Evolutionary conservation across 2,888 invertebrate genomes (phyloP).

Genomic region (Habroteleia sp.): DNA sequence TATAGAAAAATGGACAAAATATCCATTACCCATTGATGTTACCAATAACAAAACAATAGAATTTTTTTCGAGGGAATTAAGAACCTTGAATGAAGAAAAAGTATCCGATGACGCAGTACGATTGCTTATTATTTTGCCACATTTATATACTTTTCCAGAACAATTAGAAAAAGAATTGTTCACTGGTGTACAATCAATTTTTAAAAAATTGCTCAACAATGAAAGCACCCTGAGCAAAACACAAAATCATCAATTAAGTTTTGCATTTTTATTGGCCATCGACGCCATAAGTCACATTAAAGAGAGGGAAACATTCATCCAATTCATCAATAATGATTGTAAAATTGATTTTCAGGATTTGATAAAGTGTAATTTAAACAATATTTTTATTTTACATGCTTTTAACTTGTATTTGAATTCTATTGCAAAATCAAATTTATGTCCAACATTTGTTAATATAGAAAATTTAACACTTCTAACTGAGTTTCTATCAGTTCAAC

Average conservation of each 20-base stretch:
- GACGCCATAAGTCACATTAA: constrained; percentile 84
- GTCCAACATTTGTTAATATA: constrained; percentile 68
- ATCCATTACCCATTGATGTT: constrained; percentile 82
- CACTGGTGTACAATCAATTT: constrained; percentile 63
- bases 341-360: constrained; percentile 68
- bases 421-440: constrained; percentile 65
- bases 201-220: constrained; percentile 64
- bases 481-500: constrained; percentile 66
- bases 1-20: constrained; percentile 85
- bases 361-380: constrained; percentile 66
- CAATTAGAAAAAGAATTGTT: constrained; percentile 66
- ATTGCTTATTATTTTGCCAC: constrained; percentile 73
- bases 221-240: constrained; percentile 26
- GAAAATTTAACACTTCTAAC: constrained; percentile 65
- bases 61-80: constrained; percentile 68
- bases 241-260: constrained; percentile 65
- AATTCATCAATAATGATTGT: constrained; percentile 74
- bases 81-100: constrained; percentile 65
- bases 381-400: constrained; percentile 69
- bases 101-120: constrained; percentile 69
- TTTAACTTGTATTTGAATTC: constrained; percentile 72
- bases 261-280: constrained; percentile 83
- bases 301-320: constrained; percentile 81
- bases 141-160: constrained; percentile 69
- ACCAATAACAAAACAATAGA: constrained; percentile 72